Conservation (phyloP, 2,113 vertebrate species). For the Podiceps cristatus region DNA sequence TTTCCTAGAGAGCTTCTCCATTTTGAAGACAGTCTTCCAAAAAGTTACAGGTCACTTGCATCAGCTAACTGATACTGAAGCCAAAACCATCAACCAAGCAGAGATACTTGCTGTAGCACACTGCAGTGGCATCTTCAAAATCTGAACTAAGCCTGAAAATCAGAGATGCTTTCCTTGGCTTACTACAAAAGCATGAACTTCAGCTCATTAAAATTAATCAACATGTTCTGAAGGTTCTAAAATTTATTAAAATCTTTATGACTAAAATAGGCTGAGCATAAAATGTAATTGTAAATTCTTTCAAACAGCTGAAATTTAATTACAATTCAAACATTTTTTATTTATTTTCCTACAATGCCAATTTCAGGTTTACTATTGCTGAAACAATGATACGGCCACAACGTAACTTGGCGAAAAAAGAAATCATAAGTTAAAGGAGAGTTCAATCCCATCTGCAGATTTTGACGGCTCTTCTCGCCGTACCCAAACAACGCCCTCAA, state of each 20-base stretch:
- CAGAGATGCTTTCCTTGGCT: background rate
- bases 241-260: background rate
- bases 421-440: rapidly evolving
- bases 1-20: background rate
- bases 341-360: background rate
- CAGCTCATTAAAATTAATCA: background rate
- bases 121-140: rapidly evolving
- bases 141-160: background rate
- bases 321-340: background rate
- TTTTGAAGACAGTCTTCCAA: background rate
- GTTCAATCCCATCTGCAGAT: rapidly evolving
- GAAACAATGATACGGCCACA: background rate
- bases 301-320: background rate
- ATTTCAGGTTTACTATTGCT: rapidly evolving
- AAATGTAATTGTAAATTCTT: background rate
- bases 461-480: background rate
- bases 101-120: rapidly evolving
- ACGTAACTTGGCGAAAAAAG: rapidly evolving
- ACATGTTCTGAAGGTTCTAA: background rate
- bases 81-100: background rate
- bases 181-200: background rate
- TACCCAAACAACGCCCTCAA: rapidly evolving
- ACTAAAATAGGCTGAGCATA: background rate
- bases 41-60: background rate
- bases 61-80: background rate